Base-by-base conservation (phyloP, 2,888 invertebrate genomes). In the Anorthoa munda region DNA sequence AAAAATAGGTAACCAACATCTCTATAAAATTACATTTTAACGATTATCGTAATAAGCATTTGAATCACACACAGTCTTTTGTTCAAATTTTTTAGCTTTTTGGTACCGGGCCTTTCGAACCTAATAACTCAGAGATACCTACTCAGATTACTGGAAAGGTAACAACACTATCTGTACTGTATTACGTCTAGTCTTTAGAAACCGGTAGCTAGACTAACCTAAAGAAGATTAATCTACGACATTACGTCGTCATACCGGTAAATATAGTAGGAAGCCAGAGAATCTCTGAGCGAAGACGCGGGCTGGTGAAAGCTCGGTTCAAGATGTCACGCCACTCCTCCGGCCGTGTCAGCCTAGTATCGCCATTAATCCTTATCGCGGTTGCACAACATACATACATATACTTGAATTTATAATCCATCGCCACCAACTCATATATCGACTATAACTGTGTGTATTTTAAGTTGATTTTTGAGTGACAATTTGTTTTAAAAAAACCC, bases 231-330 rank as follows among this genome's bases (percentile, higher is more conserved):
- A 70, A 39, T 12, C 50, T 64, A 53, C 39, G 55, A 51, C 31
- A 56, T 60, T 77, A 70, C 73, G 66, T 70, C 12, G 66, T n/a
- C 53, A 31, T 56, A 51, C 55, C 26, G 39, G 68, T 63, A 61
- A 75, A 53, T 51, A 55, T 66, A 60, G 63, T 66, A 81, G 82
- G 79, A 81, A 76, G 76, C 21, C 26, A 55, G 50, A 50, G 72
- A 66, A 65, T 63, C 46, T 73, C 53, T 50, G 80, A 85, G 80
- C 77, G 86, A 88, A 89, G 89, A 90, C 81, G 81, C 83, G 86
- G 81, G 82, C 82, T 86, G 88, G 95, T 93, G 95, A 95, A 95
- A 95, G 95, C 92, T 82, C 89, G 90, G 94, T 95, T 95, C 94
- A 95, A 94, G 91, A 94, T 93, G 94, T 94, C 93, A 94, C 84